Base-by-base conservation (phyloP, 2,888 invertebrate species). In the Carabus problematicus region DNA sequence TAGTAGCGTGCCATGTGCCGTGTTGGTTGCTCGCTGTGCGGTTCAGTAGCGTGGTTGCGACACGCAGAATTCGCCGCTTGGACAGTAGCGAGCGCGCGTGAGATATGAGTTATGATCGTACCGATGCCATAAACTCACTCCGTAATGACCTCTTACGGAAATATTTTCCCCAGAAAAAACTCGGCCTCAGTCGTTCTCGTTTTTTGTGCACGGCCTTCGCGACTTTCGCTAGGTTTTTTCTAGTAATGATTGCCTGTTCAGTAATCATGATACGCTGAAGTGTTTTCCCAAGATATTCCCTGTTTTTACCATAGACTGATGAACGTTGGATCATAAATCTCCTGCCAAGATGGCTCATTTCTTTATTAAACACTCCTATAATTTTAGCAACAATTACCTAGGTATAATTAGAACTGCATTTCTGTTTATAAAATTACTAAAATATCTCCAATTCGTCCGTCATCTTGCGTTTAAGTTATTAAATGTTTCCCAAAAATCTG, bases 81-180 rank as follows among this genome's bases (percentile, higher is more conserved):
- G 18, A 41, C 16, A 16, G 42, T 59, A 11, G 41, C 16, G 58
- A 9, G 12, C 40, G 8, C 16, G 58, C 40, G 12, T 58, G 8
- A 59, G 59, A 59, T 59, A 39, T 56, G 56, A 56, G 40, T 39
- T 56, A 56, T 56, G 56, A 19, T 3, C n/a, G 40, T 12, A 56
- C 39, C 11, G 56, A 29, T 19, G 29, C 56, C 29, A 56, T 56
- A 56, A 56, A 56, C 56, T 56, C 40, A 1, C 39, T 12, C n/a
- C 9, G 12, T 56, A 56, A 56, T 29, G 40, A 56, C 56, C 56
- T 39, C 56, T 56, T 56, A 56, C 12, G 29, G 12, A 18, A 56
- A 56, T 29, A 45, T 29, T 61, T 61, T 8, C 61, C 18, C 43
- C 18, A 41, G 43, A 61, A 52, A 52, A 16, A 9, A 52, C 16